Base-by-base conservation (phyloP, 2,797 vertebrate genomes). In the Danio albolineatus region DNA sequence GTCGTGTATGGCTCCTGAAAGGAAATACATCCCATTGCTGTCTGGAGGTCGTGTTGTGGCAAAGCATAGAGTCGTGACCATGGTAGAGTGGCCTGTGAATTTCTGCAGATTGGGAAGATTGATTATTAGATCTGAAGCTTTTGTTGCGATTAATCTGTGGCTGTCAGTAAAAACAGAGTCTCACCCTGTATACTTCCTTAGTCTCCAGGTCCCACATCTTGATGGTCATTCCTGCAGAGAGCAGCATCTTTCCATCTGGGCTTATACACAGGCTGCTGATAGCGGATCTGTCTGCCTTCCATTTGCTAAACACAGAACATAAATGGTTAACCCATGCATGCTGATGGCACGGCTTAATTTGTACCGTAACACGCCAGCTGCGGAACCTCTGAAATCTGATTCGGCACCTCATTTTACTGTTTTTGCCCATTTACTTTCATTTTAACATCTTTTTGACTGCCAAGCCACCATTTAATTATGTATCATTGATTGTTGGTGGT, bases 181-280 rank as follows among this genome's bases (percentile, higher is more conserved):
- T 94, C 89, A 99, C 98, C 94, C 96, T 96, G 92, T 95, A 98
- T 88, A 99, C 88, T 93, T 96, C 96, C 94, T 98, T 99, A 90
- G 97, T 98, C 90, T 97, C 96, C 92, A 99, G 92, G 93, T 97
- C 94, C 98, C 98, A 99, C 92, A 99, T 95, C 90, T 99, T 99
- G 92, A 99, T 99, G 73, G 92, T 93, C 89, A 95, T 95, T 83
- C 97, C 97, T 0, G 97, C 98, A 71, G 98, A 98, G 41, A 99
- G 95, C 86, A 99, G 91, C 90, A 98, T 94, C 87, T 96, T 98
- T 43, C 98, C 98, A 83, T 99, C 96, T n/a, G 96, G 97, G 89
- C 97, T 98, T 89, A 98, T 92, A 87, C 96, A 97, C 75, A 99
- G 80, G 87, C 95, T 95, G 84, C 92, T 98, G 86, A 99, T 94